These are phyloP conservation scores for Alcedo quadribrachys DNA, from an alignment of 2,797 vertebrate species.

Conservation along the genomic window DNA sequence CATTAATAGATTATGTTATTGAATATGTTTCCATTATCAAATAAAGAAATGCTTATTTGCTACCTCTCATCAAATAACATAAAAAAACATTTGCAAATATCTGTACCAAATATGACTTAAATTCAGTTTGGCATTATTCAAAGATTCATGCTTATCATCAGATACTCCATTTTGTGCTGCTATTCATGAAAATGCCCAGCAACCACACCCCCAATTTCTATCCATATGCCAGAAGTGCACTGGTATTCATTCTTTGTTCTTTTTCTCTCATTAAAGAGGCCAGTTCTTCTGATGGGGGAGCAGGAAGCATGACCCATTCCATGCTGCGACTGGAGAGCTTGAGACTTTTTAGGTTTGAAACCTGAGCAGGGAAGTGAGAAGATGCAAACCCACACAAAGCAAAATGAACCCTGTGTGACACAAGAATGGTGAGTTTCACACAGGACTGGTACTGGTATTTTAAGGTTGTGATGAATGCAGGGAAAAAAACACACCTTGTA, in stretches of 20 bases:
- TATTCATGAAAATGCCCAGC: background rate
- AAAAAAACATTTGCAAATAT: background rate
- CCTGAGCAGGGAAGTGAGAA: constrained; percentile 25
- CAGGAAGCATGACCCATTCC: constrained; percentile 37
- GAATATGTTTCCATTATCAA: constrained; percentile 26
- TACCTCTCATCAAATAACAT: background rate
- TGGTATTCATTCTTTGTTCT: constrained; percentile 1
- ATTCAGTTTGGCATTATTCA: background rate
- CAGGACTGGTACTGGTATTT: background rate
- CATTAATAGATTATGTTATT: constrained; percentile 38
- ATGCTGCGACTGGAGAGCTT: background rate
- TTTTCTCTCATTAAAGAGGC: background rate
- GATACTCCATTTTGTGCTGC: background rate
- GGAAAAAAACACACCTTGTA: background rate
- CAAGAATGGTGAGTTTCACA: constrained; percentile 3
- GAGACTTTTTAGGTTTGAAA: constrained; percentile 44
- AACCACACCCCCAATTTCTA: background rate
- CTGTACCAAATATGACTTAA: background rate
- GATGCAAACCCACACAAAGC: background rate
- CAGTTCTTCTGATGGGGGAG: background rate
- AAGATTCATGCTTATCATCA: constrained; percentile 7
- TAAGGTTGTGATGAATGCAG: background rate
- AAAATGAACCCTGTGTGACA: constrained; percentile 33
- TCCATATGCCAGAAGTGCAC: background rate
- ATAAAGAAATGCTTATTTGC: constrained; percentile 42